Conservation (phyloP, 37 sponge, comb jelly and placozoan species). For the Trichoplax adhaerens region DNA sequence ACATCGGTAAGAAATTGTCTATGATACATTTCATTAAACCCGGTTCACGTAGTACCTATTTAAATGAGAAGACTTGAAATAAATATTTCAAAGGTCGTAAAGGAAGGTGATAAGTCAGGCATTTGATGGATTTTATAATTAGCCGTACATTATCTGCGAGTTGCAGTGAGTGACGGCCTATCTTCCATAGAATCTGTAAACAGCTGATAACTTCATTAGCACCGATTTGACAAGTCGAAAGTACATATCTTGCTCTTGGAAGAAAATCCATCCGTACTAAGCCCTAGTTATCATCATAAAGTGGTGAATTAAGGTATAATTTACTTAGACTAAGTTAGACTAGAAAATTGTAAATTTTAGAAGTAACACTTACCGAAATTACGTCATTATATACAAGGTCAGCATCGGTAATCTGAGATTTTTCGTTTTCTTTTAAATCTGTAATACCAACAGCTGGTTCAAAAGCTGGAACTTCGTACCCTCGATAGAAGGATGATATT, state of each 20-base stretch:
- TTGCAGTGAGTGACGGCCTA: constrained; percentile 49
- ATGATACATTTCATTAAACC: constrained; percentile 35
- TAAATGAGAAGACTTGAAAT: background rate
- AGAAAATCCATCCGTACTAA: constrained; percentile 37
- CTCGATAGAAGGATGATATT: too few relatives aligned
- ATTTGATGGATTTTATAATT: background rate
- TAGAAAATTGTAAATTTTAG: background rate
- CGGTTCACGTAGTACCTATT: constrained; percentile 42
- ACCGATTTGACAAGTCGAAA: constrained; percentile 35
- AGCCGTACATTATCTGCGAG: constrained; percentile 41
- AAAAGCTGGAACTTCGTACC: too few relatives aligned
- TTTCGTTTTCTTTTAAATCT: constrained; percentile 7
- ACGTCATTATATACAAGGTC: constrained; percentile 33
- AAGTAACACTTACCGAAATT: constrained; percentile 13
- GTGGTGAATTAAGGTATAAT: too few relatives aligned
- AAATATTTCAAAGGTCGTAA: too few relatives aligned
- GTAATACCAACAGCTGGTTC: too few relatives aligned
- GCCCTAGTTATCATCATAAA: constrained; percentile 21
- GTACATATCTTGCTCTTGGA: constrained; percentile 49
- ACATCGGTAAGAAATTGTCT: constrained; percentile 27
- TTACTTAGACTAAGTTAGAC: too few relatives aligned
- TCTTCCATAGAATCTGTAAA: constrained; percentile 37
- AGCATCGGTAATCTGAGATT: constrained; percentile 26
- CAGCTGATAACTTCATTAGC: constrained; percentile 4
- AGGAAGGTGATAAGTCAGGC: background rate